Percentiles rank a stretch among this genome's conserved stretches.
These are phyloP conservation scores for Naso thynnoides DNA, from an alignment of 2,797 vertebrate species.

Conservation along the genomic window DNA sequence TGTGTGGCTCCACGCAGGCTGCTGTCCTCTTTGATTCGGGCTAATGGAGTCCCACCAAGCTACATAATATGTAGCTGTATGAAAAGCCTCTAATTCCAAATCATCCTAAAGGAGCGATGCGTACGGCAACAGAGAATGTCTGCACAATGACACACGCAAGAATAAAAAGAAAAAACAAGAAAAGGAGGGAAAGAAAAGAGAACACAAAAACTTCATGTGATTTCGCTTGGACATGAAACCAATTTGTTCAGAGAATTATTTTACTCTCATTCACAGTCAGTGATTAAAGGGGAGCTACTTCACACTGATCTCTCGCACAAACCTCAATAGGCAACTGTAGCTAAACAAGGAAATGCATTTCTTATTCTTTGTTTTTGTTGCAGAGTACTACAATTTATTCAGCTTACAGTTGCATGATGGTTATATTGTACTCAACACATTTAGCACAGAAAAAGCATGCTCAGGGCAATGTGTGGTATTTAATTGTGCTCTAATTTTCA, in stretches of 20 bases:
- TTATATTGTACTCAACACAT: neutral
- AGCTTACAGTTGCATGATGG: slow-evolving; percentile 15
- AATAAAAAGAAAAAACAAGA: slow-evolving; percentile 31
- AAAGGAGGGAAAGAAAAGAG: slow-evolving; percentile 52
- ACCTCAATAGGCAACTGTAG: slow-evolving; percentile 58
- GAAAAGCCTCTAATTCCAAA: slow-evolving; percentile 84
- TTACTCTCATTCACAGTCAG: slow-evolving; percentile 65
- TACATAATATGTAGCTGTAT: slow-evolving; percentile 77
- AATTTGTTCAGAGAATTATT: slow-evolving; percentile 73
- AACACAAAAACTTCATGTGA: slow-evolving; percentile 72
- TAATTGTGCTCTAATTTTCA: slow-evolving; percentile 52
- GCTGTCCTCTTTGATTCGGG: slow-evolving; percentile 83
- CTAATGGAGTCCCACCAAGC: slow-evolving; percentile 85
- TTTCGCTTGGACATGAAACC: slow-evolving; percentile 75
- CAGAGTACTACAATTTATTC: slow-evolving; percentile 9
- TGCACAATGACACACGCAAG: slow-evolving; percentile 57
- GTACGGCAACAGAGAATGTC: slow-evolving; percentile 66
- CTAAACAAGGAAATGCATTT: slow-evolving; percentile 52
- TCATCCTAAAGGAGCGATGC: slow-evolving; percentile 79
- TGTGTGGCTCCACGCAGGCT: slow-evolving; percentile 74
- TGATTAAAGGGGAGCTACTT: slow-evolving; percentile 73
- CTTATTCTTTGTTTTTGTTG: neutral
- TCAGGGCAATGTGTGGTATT: slow-evolving; percentile 24
- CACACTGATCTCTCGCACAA: slow-evolving; percentile 70
- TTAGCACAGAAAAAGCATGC: slow-evolving; percentile 27